Base-by-base conservation (phyloP, 2,797 vertebrate species). In the Morus bassanus region DNA sequence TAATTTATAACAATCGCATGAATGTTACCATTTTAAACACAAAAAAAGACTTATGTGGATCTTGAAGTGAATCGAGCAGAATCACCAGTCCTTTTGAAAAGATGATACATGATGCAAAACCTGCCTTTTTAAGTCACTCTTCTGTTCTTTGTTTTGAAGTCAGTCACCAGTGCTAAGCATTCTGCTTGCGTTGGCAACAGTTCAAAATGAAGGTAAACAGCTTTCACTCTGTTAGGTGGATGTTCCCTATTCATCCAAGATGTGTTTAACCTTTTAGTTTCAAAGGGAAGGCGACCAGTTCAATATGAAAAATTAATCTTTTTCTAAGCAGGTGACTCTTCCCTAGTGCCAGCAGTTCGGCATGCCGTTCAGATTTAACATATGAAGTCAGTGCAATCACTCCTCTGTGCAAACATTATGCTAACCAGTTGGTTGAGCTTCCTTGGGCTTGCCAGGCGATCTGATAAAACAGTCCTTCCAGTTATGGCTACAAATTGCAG, bases 241-340 rank as follows among this genome's bases (percentile, higher is more conserved):
- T 64, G 64, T 80, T 92, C 37, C 19, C 10, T 60, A 1, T 61
- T 84, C 41, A 33, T 48, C 79, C 60, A 79, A 67, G 70, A 59
- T n/a, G 18, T 67, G 31, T 48, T 81, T 87, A 82, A 79, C 89
- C 74, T 95, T 95, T 79, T 59, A n/a, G 51, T 46, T 95, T 92
- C 41, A 79, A 80, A 85, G 67, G 59, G 51, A 88, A 67, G 75
- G 31, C 48, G 48, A 59, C 59, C 60, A 15, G 35, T 82, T 93
- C 25, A 24, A 5, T 59, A 18, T 13, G 39, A 79, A 81, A 86
- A 57, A 65, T 67, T 17, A 18, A n/a, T 82, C 27, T 21, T 67
- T 63, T 81, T 46, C 59, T 51, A 2, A 46, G 50, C 9, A 6
- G n/a, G 31, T 79, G 54, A 21, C 51, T 91, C 41, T 91, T 81